These are phyloP conservation scores for Montipora cactus DNA, from an alignment of 64 coral and sea anemone genomes.

Conservation along the genomic window DNA sequence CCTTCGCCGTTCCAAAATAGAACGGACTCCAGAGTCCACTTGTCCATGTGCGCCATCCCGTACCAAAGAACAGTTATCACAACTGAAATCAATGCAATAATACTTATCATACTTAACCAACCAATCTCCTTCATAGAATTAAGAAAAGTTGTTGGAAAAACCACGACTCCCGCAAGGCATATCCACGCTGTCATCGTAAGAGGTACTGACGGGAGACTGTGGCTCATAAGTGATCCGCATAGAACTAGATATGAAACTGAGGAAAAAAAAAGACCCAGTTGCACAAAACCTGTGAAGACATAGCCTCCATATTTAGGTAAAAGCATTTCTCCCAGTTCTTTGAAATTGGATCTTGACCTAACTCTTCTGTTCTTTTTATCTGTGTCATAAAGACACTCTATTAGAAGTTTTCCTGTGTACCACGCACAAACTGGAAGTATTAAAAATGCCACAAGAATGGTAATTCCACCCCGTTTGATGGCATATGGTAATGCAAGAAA, in stretches of 20 bases:
- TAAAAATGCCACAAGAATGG: neutral
- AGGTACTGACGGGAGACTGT: neutral
- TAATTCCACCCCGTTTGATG: constrained; percentile 21
- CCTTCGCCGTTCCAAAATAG: neutral
- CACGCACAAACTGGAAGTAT: neutral
- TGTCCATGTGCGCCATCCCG: neutral
- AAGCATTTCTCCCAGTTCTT: neutral
- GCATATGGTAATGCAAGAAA: constrained; percentile 56
- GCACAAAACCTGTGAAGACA: neutral
- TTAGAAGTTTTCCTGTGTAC: constrained; percentile 16
- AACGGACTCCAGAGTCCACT: neutral
- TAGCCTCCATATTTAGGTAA: neutral
- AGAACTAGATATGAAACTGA: neutral
- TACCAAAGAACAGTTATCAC: neutral
- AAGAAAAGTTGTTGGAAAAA: neutral
- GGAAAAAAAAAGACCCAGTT: neutral
- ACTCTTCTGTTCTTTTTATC: neutral
- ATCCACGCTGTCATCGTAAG: neutral
- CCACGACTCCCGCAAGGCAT: neutral
- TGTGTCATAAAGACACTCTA: constrained; percentile 8
- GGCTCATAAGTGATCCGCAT: neutral
- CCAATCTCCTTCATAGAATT: neutral
- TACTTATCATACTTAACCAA: neutral
- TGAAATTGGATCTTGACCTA: neutral
- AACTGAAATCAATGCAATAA: neutral